These are phyloP conservation scores for Hystrix cristata DNA, from an alignment of 2,113 vertebrate genomes.

Conservation along the genomic window DNA sequence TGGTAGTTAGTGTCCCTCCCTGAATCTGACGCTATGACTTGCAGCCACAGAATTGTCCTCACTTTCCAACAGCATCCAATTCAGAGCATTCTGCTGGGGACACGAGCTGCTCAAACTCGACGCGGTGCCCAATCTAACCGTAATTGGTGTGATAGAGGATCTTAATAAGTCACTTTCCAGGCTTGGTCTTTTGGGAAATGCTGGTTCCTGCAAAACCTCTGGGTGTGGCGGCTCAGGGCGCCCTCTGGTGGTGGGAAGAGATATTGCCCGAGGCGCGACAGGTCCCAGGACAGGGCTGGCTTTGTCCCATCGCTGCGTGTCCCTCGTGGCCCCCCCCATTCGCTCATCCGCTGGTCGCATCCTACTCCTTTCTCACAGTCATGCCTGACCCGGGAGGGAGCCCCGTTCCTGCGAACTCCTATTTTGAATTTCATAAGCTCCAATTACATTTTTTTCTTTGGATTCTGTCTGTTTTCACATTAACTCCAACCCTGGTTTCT, in stretches of 20 bases:
- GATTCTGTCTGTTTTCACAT: neutral
- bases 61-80: neutral
- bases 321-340: neutral
- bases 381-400: neutral
- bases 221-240: neutral
- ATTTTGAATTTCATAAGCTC: neutral
- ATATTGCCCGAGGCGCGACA: rapidly evolving
- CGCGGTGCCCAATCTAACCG: neutral
- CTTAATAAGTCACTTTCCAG: neutral
- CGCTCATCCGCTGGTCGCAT: rapidly evolving
- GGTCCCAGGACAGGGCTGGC: rapidly evolving
- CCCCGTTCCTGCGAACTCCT: rapidly evolving
- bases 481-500: neutral
- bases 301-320: neutral
- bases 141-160: neutral
- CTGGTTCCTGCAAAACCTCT: neutral
- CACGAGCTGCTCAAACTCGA: neutral
- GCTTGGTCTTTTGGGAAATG: neutral
- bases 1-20: rapidly evolving
- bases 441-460: neutral
- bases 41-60: rapidly evolving
- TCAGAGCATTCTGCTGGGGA: neutral
- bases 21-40: rapidly evolving
- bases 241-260: neutral
- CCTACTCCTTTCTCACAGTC: neutral